Base-by-base conservation (phyloP, 2,113 vertebrate species). In the Cyprinodon tularosa region DNA sequence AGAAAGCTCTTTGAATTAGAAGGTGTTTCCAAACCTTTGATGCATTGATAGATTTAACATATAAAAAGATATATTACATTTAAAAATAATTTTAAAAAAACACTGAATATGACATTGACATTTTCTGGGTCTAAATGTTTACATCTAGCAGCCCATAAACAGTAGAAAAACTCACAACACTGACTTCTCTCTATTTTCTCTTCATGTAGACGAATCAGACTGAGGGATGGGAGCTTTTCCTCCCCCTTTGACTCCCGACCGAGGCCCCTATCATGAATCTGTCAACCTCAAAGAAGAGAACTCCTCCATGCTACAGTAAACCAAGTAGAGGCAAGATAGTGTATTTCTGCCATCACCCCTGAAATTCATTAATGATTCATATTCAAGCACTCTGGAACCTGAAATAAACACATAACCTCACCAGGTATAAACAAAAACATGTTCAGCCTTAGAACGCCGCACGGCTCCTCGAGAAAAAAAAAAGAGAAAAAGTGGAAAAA, bases 331-430 rank as follows among this genome's bases (percentile, higher is more conserved):
- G 66, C 17, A 2, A 84, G 86, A 82, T 89, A 83, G 80, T 81
- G 84, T 86, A 62, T 88, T 86, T 85, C n/a, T 78, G 75, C 81
- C 65, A 74, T 80, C 81, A 83, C 74, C 83, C 59, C 73, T 80
- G 80, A 84, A 80, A 68, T 42, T 68, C 77, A 91, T 93, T 84
- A 89, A 93, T 93, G 86, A 93, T 93, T 93, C 80, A 93, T 72
- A 84, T 76, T 20, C 79, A 76, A 75, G 29, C 86, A 79, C 85
- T 86, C 82, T 68, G 48, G 53, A 72, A 81, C 74, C 84, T 82
- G 87, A 83, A 80, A 87, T 78, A 84, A 82, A 86, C 86, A 89
- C 85, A 83, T 67, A 82, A 74, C 60, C 76, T 59, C 59, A 48
- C 14, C 62, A 47, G 57, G 69, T 77, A 82, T 69, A 76, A 72